phyloP scores from a whole-genome alignment of 2,888 invertebrate species.

The Scaptodrosophila latifasciaeformis region DNA sequence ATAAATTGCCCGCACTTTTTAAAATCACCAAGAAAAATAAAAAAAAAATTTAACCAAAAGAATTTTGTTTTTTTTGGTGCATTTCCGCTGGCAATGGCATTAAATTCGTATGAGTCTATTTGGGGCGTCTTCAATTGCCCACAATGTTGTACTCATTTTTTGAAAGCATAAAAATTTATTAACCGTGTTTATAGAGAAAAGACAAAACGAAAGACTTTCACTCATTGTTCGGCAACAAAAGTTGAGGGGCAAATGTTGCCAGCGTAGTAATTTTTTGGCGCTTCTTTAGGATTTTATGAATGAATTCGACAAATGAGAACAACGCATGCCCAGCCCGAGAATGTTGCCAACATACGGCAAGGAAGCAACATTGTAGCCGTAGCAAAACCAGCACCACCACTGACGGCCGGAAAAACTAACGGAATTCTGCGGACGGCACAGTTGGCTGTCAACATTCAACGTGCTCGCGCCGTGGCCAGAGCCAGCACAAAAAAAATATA shows the following conservation, averaged over 20 bases:
- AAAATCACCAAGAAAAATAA: no score
- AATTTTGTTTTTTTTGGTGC: slow-evolving; percentile 32
- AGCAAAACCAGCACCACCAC: slow-evolving; percentile 11
- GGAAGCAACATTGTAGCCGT: slow-evolving; percentile 21
- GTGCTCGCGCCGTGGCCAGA: slow-evolving; percentile 35
- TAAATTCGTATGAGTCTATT: no score
- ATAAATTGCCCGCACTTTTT: slow-evolving; percentile 21
- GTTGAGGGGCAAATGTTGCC: background rate
- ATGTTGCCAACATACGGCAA: slow-evolving; percentile 18
- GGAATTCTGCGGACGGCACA: slow-evolving; percentile 46
- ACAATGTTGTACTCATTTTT: slow-evolving; percentile 4
- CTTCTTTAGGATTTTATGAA: slow-evolving; percentile 54
- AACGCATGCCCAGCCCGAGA: slow-evolving; percentile 42
- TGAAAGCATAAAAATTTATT: slow-evolving; percentile 29
- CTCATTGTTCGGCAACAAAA: background rate
- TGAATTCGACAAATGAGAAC: slow-evolving; percentile 33
- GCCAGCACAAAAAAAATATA: background rate
- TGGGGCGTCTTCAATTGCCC: slow-evolving; percentile 1
- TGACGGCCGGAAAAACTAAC: slow-evolving; percentile 45
- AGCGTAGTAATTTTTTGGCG: slow-evolving; percentile 27
- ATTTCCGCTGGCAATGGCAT: slow-evolving; percentile 19
- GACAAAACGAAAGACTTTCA: background rate
- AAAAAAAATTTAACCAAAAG: no score
- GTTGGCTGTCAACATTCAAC: slow-evolving; percentile 58
- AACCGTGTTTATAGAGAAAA: slow-evolving; percentile 41